Evolutionary conservation across 2,113 vertebrate species (phyloP).

Genomic region (Helogale parvula): DNA sequence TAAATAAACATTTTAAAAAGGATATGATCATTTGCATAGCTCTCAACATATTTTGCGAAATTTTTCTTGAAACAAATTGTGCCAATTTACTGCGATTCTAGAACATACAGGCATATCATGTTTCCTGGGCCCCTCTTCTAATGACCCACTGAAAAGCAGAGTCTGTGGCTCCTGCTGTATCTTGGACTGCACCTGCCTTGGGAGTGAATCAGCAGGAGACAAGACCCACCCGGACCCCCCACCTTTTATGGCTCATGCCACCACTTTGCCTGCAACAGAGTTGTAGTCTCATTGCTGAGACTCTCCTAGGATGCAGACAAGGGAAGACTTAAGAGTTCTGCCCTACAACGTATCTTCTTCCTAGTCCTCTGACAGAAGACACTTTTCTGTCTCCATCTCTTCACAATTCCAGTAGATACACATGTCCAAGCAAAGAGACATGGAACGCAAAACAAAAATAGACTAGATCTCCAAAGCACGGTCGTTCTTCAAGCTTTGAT

Average conservation of each 20-base stretch:
- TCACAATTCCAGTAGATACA: neutral
- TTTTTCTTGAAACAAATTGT: neutral
- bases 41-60: neutral
- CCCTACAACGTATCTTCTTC: accelerated
- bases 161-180: neutral
- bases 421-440: neutral
- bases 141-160: neutral
- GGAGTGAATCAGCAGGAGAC: neutral
- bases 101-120: neutral
- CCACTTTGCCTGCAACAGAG: neutral
- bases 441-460: neutral
- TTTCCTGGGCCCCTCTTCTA: accelerated
- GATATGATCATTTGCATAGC: neutral
- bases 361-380: neutral
- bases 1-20: too few relatives aligned
- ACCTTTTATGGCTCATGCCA: neutral
- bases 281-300: neutral
- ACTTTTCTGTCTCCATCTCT: neutral
- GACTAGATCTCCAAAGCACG: neutral
- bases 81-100: neutral
- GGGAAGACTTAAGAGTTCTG: neutral
- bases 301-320: neutral
- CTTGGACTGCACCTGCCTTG: neutral
- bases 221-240: accelerated
- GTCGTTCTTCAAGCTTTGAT: neutral